A percentile compares a stretch with the other conserved stretches of the same genome.
Conservation (phyloP, 2,113 vertebrate genomes). For the Brienomyrus longianalis region DNA sequence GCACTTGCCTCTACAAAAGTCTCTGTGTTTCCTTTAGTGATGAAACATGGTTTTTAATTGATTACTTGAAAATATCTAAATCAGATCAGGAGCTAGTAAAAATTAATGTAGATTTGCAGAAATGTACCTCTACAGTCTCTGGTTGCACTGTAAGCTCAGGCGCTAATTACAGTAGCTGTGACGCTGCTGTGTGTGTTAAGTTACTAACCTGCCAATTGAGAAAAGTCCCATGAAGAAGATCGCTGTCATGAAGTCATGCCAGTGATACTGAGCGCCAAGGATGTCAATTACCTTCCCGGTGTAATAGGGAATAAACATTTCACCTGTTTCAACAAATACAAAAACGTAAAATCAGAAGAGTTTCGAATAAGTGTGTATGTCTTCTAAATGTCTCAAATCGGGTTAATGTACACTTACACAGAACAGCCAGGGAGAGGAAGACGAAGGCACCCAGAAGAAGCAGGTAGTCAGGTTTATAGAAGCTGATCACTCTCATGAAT, state of each 20-base stretch:
- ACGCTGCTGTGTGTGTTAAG: neutral
- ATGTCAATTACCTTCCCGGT: constrained; percentile 73
- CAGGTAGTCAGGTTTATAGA: constrained; percentile 36
- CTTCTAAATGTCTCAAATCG: neutral
- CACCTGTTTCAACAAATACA: constrained; percentile 39
- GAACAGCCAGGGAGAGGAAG: constrained; percentile 56
- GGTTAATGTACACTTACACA: constrained; percentile 50
- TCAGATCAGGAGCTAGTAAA: neutral
- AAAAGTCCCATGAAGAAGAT: constrained; percentile 59
- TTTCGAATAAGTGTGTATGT: neutral
- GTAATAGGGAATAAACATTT: constrained; percentile 61
- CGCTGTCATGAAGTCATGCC: constrained; percentile 47
- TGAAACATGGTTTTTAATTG: neutral
- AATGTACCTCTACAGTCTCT: neutral
- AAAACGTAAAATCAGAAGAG: neutral
- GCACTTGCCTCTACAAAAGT: no score
- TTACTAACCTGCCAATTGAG: constrained; percentile 62
- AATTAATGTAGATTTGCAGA: neutral
- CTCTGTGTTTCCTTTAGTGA: neutral
- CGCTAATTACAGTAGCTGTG: neutral
- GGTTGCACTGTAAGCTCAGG: neutral
- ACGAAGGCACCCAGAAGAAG: constrained; percentile 43
- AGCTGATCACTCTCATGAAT: constrained; percentile 46
- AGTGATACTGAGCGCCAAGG: constrained; percentile 52
- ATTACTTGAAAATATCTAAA: neutral